Evolutionary conservation across 2,888 invertebrate species (phyloP), one percentile per base, ranked within the genome.

Genomic region (Endotricha flammealis): DNA sequence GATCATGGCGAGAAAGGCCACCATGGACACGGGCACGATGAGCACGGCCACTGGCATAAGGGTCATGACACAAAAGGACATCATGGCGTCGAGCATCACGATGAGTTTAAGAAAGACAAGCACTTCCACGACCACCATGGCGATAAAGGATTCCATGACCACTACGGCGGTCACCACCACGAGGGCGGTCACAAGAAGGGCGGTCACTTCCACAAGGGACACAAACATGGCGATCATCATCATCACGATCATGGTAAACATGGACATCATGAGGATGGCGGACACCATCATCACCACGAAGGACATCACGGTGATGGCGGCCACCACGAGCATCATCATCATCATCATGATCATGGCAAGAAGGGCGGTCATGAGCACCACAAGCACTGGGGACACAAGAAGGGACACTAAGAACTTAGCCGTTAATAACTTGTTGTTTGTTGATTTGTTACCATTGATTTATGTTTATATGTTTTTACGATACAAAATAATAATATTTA

Each of bases 121-220:
- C 93, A 95, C 72, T 94, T 93, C 90, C 94, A 91, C 71, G 93
- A 95, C 53, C 93, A 94, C 68, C 91, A 93, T 59, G 93, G 94
- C 48, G 92, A 93, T 51, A 90, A 91, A 49, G 94, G 93, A 0
- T 90, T 90, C 62, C 91, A 94, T 66, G 91, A 92, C 58, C 92
- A 93, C 57, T 91, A 94, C 64, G 94, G 93, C 34, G 92, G 89
- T 23, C 91, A 91, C 67, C 92, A 93, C 64, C 92, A 94, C 62
- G 91, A 91, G 60, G 91, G 92, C 50, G 92, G 90, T 20, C 89
- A 93, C 85, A 92, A 94, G 76, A 93, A 94, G 77, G 94, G 94
- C 46, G 92, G 92, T 11, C 91, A 92, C 74, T 88, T 91, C 82
- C 94, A 95, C 78, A 91, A 92, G 42, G 93, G 93, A 32, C 92